These are phyloP conservation scores for Protophormia terraenovae DNA, from an alignment of 2,888 invertebrate species.

Conservation along the genomic window DNA sequence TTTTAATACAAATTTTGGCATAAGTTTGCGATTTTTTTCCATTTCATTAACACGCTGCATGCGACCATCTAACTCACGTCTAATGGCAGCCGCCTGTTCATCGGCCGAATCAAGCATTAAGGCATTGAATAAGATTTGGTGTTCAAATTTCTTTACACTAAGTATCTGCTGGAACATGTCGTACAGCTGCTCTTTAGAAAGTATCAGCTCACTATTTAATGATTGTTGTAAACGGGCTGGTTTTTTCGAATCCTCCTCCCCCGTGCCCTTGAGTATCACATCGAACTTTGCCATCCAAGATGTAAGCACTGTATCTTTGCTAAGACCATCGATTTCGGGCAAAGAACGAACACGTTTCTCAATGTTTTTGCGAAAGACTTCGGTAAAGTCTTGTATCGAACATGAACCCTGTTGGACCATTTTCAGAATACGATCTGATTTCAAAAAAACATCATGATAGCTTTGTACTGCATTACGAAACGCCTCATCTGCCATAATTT, in stretches of 20 bases:
- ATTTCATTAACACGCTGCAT: constrained; percentile 98
- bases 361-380: constrained; percentile 98
- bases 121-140: constrained; percentile 99
- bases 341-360: constrained; percentile 98
- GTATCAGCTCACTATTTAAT: constrained; percentile 94
- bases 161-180: constrained; percentile 99
- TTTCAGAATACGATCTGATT: constrained; percentile 96
- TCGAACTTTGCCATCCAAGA: constrained; percentile 99
- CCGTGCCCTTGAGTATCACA: constrained; percentile 96
- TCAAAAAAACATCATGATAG: constrained; percentile 96
- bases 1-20: constrained; percentile 99
- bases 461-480: constrained; percentile 99
- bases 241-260: constrained; percentile 93
- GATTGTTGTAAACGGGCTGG: constrained; percentile 94
- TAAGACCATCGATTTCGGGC: constrained; percentile 99
- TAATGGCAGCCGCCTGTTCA: constrained; percentile 99
- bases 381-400: constrained; percentile 98
- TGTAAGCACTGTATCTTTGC: constrained; percentile 98
- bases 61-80: constrained; percentile 98
- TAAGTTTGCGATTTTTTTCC: constrained; percentile 97
- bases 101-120: constrained; percentile 99
- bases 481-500: constrained; percentile 98
- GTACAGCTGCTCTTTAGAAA: constrained; percentile 99
- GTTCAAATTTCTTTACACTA: constrained; percentile 99
- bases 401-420: constrained; percentile 99